phyloP scores from a whole-genome alignment of 2,888 invertebrate species.

The Seladonia tumulorum region DNA sequence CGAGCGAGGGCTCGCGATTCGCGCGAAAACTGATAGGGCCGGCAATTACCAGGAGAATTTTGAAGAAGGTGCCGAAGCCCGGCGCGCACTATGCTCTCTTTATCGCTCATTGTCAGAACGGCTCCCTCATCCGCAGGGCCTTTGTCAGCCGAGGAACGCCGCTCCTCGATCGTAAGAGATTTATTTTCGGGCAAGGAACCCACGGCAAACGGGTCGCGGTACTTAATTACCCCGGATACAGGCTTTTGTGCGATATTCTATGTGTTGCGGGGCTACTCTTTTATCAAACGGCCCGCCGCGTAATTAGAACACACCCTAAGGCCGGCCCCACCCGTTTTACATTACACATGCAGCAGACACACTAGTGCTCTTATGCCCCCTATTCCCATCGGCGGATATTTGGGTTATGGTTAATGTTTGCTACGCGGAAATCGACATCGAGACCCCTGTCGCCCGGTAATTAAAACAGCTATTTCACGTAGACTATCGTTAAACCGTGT shows the following conservation, averaged over 20 bases:
- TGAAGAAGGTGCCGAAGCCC: not conserved
- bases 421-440: constrained; percentile 17
- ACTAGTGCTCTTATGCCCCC: not conserved
- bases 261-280: constrained; percentile 59
- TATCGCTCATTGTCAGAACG: not conserved
- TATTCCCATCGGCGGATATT: constrained; percentile 22
- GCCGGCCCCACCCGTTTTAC: constrained; percentile 44
- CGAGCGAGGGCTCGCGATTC: not conserved
- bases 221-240: constrained; percentile 73
- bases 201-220: constrained; percentile 44
- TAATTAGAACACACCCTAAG: constrained; percentile 75
- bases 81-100: not conserved
- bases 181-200: constrained; percentile 47
- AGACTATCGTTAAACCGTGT: not conserved
- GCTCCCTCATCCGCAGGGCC: not conserved
- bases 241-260: constrained; percentile 61
- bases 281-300: constrained; percentile 63
- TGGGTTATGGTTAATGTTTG: constrained; percentile 21
- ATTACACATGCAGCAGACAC: constrained; percentile 39
- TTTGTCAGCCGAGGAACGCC: not conserved
- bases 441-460: constrained; percentile 23
- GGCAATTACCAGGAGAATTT: not conserved
- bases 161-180: constrained; percentile 48
- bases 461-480: constrained; percentile 38
- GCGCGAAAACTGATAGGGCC: not conserved